Evolutionary conservation across 2,888 invertebrate species (phyloP).

Genomic region (Pristionchus japonicus): DNA sequence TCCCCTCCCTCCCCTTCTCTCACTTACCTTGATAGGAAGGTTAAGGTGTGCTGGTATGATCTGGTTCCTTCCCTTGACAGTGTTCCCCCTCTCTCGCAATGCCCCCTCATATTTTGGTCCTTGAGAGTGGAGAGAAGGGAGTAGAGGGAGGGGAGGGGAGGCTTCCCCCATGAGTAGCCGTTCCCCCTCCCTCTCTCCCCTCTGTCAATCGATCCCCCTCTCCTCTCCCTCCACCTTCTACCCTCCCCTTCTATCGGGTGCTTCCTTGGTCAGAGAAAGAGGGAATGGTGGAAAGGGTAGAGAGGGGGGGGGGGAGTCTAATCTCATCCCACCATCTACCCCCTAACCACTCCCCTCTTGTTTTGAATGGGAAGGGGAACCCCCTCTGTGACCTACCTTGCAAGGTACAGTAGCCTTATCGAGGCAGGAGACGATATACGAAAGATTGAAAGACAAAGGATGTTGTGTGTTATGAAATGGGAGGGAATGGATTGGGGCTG

Average conservation of each 20-base stretch:
- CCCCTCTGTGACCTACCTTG: slow-evolving; percentile 12
- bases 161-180: slow-evolving; percentile 35
- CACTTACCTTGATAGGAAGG: slow-evolving; percentile 9
- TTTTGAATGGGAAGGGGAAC: neutral
- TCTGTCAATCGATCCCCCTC: neutral
- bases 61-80: neutral
- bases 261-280: slow-evolving; percentile 4
- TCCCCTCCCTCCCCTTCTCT: neutral
- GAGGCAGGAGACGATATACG: neutral
- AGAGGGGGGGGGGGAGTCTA: slow-evolving; percentile 6
- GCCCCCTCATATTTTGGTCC: slow-evolving; percentile 33
- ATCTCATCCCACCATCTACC: slow-evolving; percentile 28
- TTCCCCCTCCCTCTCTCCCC: slow-evolving; percentile 25
- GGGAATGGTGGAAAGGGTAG: neutral
- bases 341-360: neutral
- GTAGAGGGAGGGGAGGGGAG: neutral
- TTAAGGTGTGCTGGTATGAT: neutral
- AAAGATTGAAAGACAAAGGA: neutral
- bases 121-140: neutral
- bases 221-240: neutral
- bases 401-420: neutral
- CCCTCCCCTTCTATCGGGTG: slow-evolving; percentile 19
- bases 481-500: neutral
- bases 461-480: neutral
- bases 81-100: neutral